Evolutionary conservation across 2,888 invertebrate species (phyloP), one percentile per base, ranked within the genome.

Genomic region (Liposcelis brunnea): DNA sequence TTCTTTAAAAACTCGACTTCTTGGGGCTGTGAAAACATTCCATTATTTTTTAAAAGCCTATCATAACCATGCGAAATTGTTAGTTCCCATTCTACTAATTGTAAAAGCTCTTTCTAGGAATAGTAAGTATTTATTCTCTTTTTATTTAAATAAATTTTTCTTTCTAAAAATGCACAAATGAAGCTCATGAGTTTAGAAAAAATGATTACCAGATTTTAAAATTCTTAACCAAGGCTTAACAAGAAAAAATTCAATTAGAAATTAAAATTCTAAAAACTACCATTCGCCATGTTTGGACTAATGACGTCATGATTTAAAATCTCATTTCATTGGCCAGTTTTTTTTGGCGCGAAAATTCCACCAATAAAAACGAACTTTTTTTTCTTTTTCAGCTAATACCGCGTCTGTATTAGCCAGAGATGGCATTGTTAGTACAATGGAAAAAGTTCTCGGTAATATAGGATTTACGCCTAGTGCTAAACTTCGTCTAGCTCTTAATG

Each of bases 401-500:
- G 53, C 61, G 11, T 56, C 60, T 48, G 65, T 70, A 51, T 61
- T 76, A 47, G 68, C 73, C 34, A 70, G 72, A 50, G 74, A 75
- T 55, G 75, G 74, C 42, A 66, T 74, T 36, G 66, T 70, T 48
- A 56, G 63, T 8, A 73, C 74, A 7, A 68, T 75, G 55, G 75
- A 75, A 55, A 70, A 74, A 52, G 67, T 72, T 11, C 64, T 76
- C 50, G 67, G 71, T 34, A 69, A 67, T 53, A 63, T 74, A 49
- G 74, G 75, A 37, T 72, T 69, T 54, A 69, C 72, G 49, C 74
- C 76, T 26, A 72, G 72, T 34, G 66, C 72, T 46, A 70, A 76
- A 54, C 62, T 80, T 31, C 72, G 74, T 48, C 66, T 75, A 12
- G 70, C 77, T 46, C 64, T 80, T 47, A 79, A 80, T 55, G 73